Base-by-base conservation (phyloP, 2,888 invertebrate genomes). In the Eupsilia transversa region DNA sequence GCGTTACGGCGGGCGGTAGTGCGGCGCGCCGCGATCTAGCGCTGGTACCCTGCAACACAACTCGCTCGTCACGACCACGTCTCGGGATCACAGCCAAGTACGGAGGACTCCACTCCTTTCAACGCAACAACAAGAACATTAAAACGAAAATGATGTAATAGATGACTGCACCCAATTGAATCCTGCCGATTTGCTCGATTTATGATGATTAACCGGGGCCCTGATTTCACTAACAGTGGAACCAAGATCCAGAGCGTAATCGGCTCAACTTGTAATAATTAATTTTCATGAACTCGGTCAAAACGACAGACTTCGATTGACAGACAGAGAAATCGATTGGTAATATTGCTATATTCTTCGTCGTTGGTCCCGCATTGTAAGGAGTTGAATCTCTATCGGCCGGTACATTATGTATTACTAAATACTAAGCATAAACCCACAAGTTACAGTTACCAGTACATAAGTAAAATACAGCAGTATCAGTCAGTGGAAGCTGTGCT, bases 31-130 rank as follows among this genome's bases (percentile, higher is more conserved):
- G 61, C 93, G 91, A 76, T 94, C 95, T 95, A 95, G 87, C 94
- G 95, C 83, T 92, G 95, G 87, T 94, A 95, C 69, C 95, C 95
- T 95, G 94, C 70, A 91, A 91, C 72, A 87, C 77, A 85, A 73
- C 35, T 27, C 20, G 27, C 60, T 38, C 27, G 60, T 80, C 46
- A 80, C 33, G 2, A 57, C 27, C 17, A 52, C 23, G 43, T 6
- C 33, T 56, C 14, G 30, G 23, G 20, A 9, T 30, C 30, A 14
- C 27, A 1, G 9, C 10, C 33, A 71, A 14, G 5, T 14, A 30
- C 6, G 27, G 30, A 52, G 38, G 46, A 52, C 43, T 52, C 33
- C 27, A 33, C 59, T 52, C 41, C 33, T 27, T 77, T 27, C n/a
- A 38, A 33, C 46, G 33, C 27, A 67, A 23, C 41, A 68, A 30